Conservation (phyloP, 2,888 invertebrate species). For the Belgica antarctica region DNA sequence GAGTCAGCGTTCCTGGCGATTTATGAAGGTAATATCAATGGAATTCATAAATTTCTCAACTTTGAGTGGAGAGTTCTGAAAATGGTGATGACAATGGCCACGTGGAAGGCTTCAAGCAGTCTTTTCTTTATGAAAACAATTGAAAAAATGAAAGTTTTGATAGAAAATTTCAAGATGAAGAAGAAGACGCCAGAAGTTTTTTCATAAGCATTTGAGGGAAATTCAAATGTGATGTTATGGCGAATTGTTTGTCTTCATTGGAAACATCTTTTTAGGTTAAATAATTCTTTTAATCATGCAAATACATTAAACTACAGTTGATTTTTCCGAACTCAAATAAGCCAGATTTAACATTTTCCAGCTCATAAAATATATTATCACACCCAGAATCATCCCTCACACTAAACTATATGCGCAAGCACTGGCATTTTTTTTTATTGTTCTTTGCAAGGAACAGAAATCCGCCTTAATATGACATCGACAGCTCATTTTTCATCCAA, state of each 20-base stretch:
- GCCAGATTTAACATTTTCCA: no score
- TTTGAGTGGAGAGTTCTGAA: not conserved
- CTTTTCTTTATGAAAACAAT: not conserved
- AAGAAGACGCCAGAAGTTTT: no score
- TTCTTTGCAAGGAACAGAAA: slow-evolving; percentile 11
- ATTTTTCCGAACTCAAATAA: no score
- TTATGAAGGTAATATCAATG: slow-evolving; percentile 37
- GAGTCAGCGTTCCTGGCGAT: not conserved
- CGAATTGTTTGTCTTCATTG: no score
- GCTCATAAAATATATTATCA: no score
- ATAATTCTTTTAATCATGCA: no score
- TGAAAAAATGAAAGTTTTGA: not conserved
- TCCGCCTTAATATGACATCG: slow-evolving; percentile 29
- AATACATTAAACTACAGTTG: no score
- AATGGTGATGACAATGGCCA: slow-evolving; percentile 25
- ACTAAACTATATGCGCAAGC: not conserved
- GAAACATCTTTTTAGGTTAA: no score
- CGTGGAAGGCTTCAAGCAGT: not conserved
- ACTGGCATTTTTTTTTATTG: not conserved
- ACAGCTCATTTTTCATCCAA: slow-evolving; percentile 39
- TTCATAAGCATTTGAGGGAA: no score
- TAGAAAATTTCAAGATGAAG: no score
- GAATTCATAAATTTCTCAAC: slow-evolving; percentile 26
- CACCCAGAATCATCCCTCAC: no score
- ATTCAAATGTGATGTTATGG: no score